Conservation (phyloP, 2,797 vertebrate species). For the Intellagama lesueurii region DNA sequence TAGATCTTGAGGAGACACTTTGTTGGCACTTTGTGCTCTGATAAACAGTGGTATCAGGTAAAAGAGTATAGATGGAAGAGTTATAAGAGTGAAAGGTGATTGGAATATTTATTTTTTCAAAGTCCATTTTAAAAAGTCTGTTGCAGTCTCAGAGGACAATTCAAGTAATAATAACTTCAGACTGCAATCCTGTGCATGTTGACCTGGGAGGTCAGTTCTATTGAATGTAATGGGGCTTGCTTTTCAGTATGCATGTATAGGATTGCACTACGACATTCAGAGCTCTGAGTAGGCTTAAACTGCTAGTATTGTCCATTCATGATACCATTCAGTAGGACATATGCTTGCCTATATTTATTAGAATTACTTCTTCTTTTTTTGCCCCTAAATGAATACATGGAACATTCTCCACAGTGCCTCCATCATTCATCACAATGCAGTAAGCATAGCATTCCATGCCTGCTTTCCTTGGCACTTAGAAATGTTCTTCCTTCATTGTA, state of each 20-base stretch:
- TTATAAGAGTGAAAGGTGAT: background rate
- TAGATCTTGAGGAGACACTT: constrained; percentile 44
- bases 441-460: background rate
- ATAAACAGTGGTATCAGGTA: constrained; percentile 29
- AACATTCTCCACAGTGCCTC: background rate
- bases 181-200: background rate
- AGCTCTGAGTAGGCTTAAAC: background rate
- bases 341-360: background rate
- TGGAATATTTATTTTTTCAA: background rate
- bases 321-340: background rate
- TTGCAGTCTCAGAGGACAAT: background rate
- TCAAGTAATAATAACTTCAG: background rate
- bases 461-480: background rate
- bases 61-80: background rate
- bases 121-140: background rate
- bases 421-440: background rate
- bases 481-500: background rate
- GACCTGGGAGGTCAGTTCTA: background rate
- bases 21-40: constrained; percentile 53
- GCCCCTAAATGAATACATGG: background rate
- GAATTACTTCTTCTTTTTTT: background rate
- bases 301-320: background rate
- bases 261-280: background rate
- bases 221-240: background rate
- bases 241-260: background rate